phyloP scores from a whole-genome alignment of 2,888 invertebrate species.

The Neoitamus cyanurus region DNA sequence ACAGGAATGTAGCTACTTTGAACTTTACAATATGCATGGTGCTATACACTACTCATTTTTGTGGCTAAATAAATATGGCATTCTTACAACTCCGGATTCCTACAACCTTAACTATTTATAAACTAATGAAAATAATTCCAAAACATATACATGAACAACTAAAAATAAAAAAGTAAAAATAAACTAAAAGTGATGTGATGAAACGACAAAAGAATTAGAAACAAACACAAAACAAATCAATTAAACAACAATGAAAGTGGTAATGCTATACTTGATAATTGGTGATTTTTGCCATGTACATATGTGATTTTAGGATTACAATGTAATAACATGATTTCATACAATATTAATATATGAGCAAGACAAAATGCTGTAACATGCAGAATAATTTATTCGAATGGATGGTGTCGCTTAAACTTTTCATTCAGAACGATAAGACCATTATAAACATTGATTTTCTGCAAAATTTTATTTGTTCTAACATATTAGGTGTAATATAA shows the following conservation, averaged over 20 bases:
- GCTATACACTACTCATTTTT: background rate
- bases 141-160: background rate
- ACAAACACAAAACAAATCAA: constrained; percentile 23
- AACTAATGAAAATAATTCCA: background rate
- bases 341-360: constrained; percentile 10
- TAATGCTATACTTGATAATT: constrained; percentile 20
- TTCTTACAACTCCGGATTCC: background rate
- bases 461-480: background rate
- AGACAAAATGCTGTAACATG: constrained; percentile 13
- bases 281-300: constrained; percentile 9
- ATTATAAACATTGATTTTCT: constrained; percentile 23
- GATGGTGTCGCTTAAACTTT: background rate
- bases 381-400: constrained; percentile 12
- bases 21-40: background rate
- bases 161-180: background rate
- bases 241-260: background rate
- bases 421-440: constrained; percentile 2
- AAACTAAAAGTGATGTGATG: background rate
- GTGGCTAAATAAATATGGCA: background rate
- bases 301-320: constrained; percentile 28
- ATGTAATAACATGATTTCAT: constrained; percentile 24
- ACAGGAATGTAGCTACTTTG: background rate
- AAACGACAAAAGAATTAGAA: constrained; percentile 7
- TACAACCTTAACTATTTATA: background rate
- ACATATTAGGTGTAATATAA: background rate